Base-by-base conservation (phyloP, 2,888 invertebrate genomes). In the Harpalus rufipes region DNA sequence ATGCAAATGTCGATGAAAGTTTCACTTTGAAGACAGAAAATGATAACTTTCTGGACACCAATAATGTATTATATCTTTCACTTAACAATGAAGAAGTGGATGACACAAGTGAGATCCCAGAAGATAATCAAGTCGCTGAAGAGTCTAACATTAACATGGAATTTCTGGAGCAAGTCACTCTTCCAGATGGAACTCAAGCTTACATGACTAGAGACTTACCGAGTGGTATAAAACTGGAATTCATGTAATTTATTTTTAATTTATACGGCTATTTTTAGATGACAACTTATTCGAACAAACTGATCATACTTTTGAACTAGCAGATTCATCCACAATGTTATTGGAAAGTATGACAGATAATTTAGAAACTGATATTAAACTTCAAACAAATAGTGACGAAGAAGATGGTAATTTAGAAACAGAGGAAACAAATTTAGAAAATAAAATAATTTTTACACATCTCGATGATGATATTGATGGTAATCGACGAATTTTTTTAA, bases 401-500 rank as follows among this genome's bases (percentile, higher is more conserved):
- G 83, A 89, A 18, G 89, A 89, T 88, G 89, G 90, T 85, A 88
- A 89, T 14, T 88, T 89, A 51, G 88, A 88, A 65, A 87, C 87
- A 5, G 88, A 88, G 41, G 85, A 88, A 59, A 88, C 87, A 78
- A 88, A 74, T 59, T 61, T 80, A 3, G 85, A 76, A n/a, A 44
- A 59, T 18, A 44, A 85, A 51, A 78, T 84, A 65, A 84, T 84
- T 84, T 18, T 76, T 18, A 41, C 78, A 10, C 44, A 76, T 63
- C 80, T 21, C 14, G 32, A 72, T 25, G 81, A 56, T 58, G 58
- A 81, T 18, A 12, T 51, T 16, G 68, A 81, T 51, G 21, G 81
- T 81, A 41, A 68, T 21, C n/a, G 12, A 10, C 7, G 6, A 25
- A 25, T 59, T 8, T 14, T 14, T 16, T 79, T 79, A 79, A 32